These are phyloP conservation scores for Emydura subglobosa DNA, from an alignment of 2,113 vertebrate species.

Conservation along the genomic window DNA sequence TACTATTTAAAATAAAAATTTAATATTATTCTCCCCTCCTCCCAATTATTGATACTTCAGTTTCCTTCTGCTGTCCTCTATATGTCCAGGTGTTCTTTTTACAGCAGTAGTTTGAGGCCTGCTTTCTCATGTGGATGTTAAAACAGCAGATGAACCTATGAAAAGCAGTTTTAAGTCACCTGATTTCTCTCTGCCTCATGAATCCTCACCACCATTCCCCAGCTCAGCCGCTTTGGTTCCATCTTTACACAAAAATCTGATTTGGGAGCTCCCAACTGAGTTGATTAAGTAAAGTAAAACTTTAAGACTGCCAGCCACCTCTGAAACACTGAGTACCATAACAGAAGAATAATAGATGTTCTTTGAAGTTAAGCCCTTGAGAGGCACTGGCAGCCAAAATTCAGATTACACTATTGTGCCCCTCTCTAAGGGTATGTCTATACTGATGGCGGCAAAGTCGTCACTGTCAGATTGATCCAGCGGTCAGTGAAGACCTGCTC, in stretches of 20 bases:
- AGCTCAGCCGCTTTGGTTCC: not conserved
- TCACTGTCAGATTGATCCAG: no score
- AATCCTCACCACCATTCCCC: not conserved
- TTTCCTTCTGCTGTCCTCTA: not conserved
- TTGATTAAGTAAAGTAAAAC: not conserved
- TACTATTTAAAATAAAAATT: not conserved
- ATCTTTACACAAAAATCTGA: not conserved
- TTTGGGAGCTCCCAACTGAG: conserved; percentile 2
- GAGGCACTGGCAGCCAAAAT: not conserved
- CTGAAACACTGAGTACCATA: not conserved
- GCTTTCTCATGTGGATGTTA: not conserved
- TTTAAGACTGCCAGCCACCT: not conserved
- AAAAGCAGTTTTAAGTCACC: not conserved
- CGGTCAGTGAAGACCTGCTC: no score
- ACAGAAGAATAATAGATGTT: not conserved
- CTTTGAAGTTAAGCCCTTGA: not conserved
- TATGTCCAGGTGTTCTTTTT: not conserved
- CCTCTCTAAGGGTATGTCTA: not conserved
- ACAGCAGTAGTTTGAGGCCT: not conserved
- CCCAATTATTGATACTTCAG: not conserved
- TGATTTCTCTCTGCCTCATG: not conserved
- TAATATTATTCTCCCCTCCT: not conserved
- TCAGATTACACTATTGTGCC: fast-evolving
- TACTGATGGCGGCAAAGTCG: no score
- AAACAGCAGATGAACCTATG: not conserved